phyloP scores from a whole-genome alignment of 1,140 invertebrate genomes.

The Zophobas atratus region DNA sequence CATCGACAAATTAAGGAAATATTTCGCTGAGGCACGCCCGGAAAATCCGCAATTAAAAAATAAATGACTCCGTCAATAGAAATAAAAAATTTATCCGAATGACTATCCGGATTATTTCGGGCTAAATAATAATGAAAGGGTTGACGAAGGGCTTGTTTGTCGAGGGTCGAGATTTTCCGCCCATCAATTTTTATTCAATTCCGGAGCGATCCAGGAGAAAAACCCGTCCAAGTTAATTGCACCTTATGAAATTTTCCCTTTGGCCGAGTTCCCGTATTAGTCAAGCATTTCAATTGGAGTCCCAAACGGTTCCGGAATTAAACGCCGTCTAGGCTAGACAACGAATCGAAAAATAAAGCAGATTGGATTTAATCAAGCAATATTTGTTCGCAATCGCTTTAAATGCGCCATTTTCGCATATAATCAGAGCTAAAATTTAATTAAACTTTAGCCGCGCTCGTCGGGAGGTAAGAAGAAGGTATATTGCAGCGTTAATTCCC shows the following conservation, averaged over 20 bases:
- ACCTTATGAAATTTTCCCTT: conserved; percentile 40
- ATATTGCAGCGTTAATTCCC: conserved; percentile 61
- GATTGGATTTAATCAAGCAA: conserved; percentile 65
- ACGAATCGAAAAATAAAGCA: conserved; percentile 59
- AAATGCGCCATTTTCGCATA: conserved; percentile 62
- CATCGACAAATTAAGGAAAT: not conserved
- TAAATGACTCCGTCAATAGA: not conserved
- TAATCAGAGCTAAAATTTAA: conserved; percentile 65
- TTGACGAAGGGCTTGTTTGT: conserved; percentile 29
- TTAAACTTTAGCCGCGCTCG: conserved; percentile 61
- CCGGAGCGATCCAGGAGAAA: conserved; percentile 7
- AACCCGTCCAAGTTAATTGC: conserved; percentile 35
- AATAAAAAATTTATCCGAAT: conserved; percentile 4
- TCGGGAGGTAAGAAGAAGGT: conserved; percentile 60
- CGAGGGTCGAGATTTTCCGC: conserved; percentile 9
- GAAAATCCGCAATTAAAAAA: not conserved
- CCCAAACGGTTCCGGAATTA: conserved; percentile 38
- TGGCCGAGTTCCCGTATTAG: conserved; percentile 31
- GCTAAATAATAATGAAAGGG: conserved; percentile 15
- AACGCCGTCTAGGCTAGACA: conserved; percentile 46
- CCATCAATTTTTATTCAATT: conserved; percentile 33
- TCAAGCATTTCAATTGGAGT: conserved; percentile 42
- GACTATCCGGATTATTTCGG: conserved; percentile 3
- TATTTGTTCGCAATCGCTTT: conserved; percentile 63
- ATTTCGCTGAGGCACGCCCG: not conserved